A percentile compares a stretch with the other conserved stretches of the same genome.
phyloP scores from a whole-genome alignment of 2,113 vertebrate genomes.

The Mesitornis unicolor region DNA sequence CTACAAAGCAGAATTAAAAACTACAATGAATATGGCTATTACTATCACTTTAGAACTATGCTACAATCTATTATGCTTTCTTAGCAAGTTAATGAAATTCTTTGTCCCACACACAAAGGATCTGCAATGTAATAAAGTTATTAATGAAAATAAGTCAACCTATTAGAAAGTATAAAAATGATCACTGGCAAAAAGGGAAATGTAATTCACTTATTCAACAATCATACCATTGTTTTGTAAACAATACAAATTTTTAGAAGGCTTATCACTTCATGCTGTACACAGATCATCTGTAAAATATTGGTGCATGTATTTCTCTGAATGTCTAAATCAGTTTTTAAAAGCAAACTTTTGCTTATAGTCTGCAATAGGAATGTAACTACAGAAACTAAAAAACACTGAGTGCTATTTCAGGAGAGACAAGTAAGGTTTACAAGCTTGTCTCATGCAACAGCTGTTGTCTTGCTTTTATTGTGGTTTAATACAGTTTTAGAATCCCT shows the following conservation, averaged over 20 bases:
- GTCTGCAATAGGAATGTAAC: neutral
- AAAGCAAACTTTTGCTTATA: neutral
- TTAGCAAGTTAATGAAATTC: conserved; percentile 12
- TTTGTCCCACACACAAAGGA: conserved; percentile 29
- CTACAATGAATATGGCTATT: conserved; percentile 49
- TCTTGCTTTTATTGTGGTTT: neutral
- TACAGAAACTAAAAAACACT: neutral
- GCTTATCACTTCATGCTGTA: conserved; percentile 22
- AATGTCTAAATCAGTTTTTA: neutral
- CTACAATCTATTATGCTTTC: conserved; percentile 15
- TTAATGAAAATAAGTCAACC: conserved; percentile 44
- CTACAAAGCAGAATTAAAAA: conserved; percentile 37
- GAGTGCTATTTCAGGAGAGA: conserved; percentile 23
- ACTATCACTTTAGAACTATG: conserved; percentile 47
- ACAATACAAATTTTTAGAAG: neutral
- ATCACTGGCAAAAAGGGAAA: neutral
- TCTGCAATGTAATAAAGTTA: conserved; percentile 2
- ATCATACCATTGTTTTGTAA: conserved; percentile 30
- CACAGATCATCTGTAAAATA: conserved; percentile 14
- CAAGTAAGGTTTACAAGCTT: conserved; percentile 9
- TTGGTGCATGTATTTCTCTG: conserved; percentile 17
- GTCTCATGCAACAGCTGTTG: neutral
- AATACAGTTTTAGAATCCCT: neutral
- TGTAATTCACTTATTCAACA: conserved; percentile 28
- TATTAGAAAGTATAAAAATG: conserved; percentile 25